phyloP scores from a whole-genome alignment of 2,797 vertebrate genomes.

The Micromesistius poutassou region DNA sequence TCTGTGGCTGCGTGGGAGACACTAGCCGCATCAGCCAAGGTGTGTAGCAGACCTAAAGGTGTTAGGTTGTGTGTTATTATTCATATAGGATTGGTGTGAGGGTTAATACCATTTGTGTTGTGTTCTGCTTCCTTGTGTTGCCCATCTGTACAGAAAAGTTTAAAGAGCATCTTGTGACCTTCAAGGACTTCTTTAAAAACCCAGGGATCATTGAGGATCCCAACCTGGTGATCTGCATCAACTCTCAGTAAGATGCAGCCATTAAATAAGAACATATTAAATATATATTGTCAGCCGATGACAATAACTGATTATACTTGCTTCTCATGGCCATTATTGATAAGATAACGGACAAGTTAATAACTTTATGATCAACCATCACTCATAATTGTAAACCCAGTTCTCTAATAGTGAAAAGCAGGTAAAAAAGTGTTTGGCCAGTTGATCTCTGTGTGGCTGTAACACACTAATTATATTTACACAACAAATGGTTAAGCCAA shows the following conservation, averaged over 20 bases:
- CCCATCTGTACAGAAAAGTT: slow-evolving; percentile 80
- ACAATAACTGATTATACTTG: no score
- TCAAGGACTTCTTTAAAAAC: slow-evolving; percentile 84
- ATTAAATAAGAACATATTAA: neutral
- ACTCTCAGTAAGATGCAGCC: slow-evolving; percentile 82
- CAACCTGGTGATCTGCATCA: slow-evolving; percentile 88
- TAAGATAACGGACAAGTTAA: no score
- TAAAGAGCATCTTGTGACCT: slow-evolving; percentile 81
- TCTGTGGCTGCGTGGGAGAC: slow-evolving; percentile 83
- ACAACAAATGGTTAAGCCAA: neutral
- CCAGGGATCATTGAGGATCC: slow-evolving; percentile 88
- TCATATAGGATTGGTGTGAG: neutral
- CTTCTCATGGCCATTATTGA: no score
- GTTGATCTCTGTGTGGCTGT: no score
- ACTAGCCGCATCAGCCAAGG: slow-evolving; percentile 79
- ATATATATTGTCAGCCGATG: no score
- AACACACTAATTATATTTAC: no score
- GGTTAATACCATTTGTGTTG: neutral
- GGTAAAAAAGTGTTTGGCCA: no score
- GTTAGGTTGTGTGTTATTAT: neutral
- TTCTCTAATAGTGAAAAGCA: no score
- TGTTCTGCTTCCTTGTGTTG: neutral
- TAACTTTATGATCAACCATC: no score
- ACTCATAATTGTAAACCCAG: no score
- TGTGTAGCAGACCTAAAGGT: slow-evolving; percentile 13